These are phyloP conservation scores for Arothron firmamentum DNA, from an alignment of 2,113 vertebrate genomes.

Conservation along the genomic window DNA sequence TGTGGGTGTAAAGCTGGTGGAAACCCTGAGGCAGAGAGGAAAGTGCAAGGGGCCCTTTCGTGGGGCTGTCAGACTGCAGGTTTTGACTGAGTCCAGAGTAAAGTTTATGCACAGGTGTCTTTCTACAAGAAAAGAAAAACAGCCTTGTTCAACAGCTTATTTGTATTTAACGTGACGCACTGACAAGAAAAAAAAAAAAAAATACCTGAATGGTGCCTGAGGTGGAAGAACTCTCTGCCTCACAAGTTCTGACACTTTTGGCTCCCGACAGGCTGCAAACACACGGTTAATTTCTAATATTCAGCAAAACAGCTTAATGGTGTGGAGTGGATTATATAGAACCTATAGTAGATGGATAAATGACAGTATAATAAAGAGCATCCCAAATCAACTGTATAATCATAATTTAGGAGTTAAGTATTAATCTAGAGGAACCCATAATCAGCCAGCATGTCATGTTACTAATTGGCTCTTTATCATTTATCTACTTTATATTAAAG, in stretches of 20 bases:
- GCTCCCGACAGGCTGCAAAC: conserved; percentile 88
- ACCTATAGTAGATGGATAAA: not conserved
- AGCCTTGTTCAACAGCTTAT: not conserved
- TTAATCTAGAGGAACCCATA: too few relatives aligned
- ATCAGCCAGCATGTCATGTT: too few relatives aligned
- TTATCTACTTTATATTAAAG: too few relatives aligned
- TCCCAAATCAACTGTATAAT: too few relatives aligned
- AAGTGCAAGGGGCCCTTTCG: conserved; percentile 75
- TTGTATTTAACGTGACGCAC: too few relatives aligned
- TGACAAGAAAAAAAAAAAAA: not conserved
- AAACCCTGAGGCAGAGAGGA: conserved; percentile 83
- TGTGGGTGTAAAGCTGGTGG: conserved; percentile 88
- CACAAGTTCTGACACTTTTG: conserved; percentile 93
- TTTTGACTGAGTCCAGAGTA: conserved; percentile 79
- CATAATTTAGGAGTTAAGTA: too few relatives aligned
- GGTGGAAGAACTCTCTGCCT: conserved; percentile 84
- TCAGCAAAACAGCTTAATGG: not conserved
- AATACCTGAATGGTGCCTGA: conserved; percentile 85
- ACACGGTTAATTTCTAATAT: conserved; percentile 4
- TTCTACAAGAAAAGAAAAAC: conserved; percentile 70
- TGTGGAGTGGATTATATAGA: not conserved
- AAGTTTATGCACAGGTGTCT: conserved; percentile 88
- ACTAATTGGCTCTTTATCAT: too few relatives aligned
- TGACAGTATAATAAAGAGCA: too few relatives aligned
- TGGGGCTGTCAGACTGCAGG: conserved; percentile 69